Evolutionary conservation across 2,113 vertebrate genomes (phyloP).

Genomic region (Mesembrinibis cayennensis): DNA sequence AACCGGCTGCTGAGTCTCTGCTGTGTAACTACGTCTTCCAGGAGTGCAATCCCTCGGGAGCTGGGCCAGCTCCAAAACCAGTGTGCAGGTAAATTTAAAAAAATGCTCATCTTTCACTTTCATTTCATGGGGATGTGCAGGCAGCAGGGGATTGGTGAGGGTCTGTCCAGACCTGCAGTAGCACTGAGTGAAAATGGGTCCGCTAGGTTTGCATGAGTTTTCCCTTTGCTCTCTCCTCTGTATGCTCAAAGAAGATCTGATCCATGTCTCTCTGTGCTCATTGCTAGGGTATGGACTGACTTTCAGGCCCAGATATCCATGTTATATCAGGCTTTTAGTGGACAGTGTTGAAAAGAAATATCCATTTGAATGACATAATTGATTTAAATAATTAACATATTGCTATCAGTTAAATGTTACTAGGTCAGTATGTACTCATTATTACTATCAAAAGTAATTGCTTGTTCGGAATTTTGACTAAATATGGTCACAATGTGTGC

Average conservation of each 20-base stretch:
- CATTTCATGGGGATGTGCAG: background rate
- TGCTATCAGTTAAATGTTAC: background rate
- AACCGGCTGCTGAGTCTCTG: conserved; percentile 82
- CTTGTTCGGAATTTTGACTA: background rate
- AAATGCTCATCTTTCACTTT: background rate
- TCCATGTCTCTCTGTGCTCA: background rate
- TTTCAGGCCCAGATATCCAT: background rate
- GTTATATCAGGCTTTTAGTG: background rate
- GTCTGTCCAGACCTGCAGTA: background rate
- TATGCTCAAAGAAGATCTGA: background rate
- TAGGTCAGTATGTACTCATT: background rate
- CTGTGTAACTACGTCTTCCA: conserved; percentile 91
- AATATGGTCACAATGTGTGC: background rate
- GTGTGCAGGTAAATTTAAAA: conserved; percentile 88
- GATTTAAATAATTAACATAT: background rate
- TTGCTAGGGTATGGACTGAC: background rate
- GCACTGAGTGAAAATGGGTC: background rate
- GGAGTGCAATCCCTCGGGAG: conserved; percentile 87
- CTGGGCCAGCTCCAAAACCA: conserved; percentile 85
- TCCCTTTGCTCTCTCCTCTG: background rate
- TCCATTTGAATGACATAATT: background rate
- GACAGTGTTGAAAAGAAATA: background rate
- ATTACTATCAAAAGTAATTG: background rate
- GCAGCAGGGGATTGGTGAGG: background rate
- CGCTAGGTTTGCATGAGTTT: background rate